Conservation (phyloP, 2,888 invertebrate species). For the Drosophila prolongata region DNA sequence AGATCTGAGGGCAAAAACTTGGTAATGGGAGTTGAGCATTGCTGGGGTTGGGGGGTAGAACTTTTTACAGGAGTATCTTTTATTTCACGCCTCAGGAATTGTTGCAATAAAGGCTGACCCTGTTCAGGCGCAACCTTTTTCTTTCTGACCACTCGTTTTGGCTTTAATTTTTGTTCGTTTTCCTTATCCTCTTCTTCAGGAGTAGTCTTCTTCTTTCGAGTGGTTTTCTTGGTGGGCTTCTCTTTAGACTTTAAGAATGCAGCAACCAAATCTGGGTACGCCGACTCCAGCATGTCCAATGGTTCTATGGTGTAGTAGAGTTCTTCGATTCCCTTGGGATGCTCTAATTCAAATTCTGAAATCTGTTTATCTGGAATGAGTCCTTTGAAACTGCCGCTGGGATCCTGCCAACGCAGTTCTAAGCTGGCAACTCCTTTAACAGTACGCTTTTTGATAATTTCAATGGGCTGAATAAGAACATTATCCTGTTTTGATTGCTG, state of each 20-base stretch:
- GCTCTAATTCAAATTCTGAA: constrained; percentile 85
- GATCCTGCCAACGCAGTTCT: constrained; percentile 90
- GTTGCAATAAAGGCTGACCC: constrained; percentile 81
- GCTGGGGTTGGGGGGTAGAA: constrained; percentile 12
- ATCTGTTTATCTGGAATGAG: constrained; percentile 87
- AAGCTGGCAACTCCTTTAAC: constrained; percentile 88
- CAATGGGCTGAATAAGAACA: constrained; percentile 84
- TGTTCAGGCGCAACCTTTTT: constrained; percentile 53
- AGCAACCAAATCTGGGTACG: constrained; percentile 88
- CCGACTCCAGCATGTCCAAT: constrained; percentile 86
- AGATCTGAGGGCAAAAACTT: constrained; percentile 76
- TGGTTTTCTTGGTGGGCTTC: constrained; percentile 85
- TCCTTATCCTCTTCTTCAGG: constrained; percentile 50
- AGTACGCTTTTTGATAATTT: constrained; percentile 86
- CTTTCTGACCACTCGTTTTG: constrained; percentile 37
- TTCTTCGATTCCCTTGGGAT: constrained; percentile 84
- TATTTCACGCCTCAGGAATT: constrained; percentile 71
- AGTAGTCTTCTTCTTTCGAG: constrained; percentile 50
- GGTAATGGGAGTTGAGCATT: constrained; percentile 81
- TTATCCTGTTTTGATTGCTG: constrained; percentile 42
- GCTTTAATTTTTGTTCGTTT: constrained; percentile 61
- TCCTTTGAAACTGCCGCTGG: constrained; percentile 86
- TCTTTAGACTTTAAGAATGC: constrained; percentile 87
- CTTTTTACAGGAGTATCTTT: constrained; percentile 48
- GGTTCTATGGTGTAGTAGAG: constrained; percentile 90